phyloP scores from a whole-genome alignment of 2,888 invertebrate species.

The Idaea aversata region DNA sequence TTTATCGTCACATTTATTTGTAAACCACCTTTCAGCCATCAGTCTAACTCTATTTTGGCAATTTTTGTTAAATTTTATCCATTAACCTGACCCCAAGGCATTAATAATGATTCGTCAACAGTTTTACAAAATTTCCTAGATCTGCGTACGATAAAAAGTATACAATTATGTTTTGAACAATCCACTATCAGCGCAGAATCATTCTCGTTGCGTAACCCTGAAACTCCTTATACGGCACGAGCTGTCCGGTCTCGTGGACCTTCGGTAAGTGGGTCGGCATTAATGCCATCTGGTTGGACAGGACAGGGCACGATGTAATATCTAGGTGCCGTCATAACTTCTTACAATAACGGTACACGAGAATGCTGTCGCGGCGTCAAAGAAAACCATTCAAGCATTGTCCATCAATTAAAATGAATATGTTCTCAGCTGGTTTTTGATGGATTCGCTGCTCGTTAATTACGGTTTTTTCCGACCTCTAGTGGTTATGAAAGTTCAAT shows the following conservation, averaged over 20 bases:
- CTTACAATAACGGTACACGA: conserved; percentile 50
- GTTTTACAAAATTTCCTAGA: conserved; percentile 28
- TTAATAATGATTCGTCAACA: conserved; percentile 25
- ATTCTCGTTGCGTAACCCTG: conserved; percentile 64
- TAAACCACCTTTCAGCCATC: too few species aligned
- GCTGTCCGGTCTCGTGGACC: conserved; percentile 60
- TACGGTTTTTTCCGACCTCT: background rate
- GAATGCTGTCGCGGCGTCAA: conserved; percentile 39
- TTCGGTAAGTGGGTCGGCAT: conserved; percentile 72
- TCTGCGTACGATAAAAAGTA: conserved; percentile 27
- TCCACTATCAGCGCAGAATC: conserved; percentile 31
- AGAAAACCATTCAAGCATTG: conserved; percentile 30
- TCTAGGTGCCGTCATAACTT: conserved; percentile 50
- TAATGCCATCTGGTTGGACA: conserved; percentile 73
- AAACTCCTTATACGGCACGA: conserved; percentile 60
- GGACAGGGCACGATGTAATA: conserved; percentile 58
- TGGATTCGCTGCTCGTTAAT: conserved; percentile 30
- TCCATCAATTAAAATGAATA: conserved; percentile 42
- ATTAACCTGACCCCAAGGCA: conserved; percentile 5
- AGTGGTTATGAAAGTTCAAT: background rate
- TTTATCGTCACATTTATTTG: background rate
- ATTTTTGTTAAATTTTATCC: background rate
- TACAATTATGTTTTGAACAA: conserved; percentile 27
- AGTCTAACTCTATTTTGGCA: too few species aligned
- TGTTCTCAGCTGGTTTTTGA: conserved; percentile 29